Evolutionary conservation across 2,888 invertebrate species (phyloP).

Genomic region (Scrobipalpa atriplicella): DNA sequence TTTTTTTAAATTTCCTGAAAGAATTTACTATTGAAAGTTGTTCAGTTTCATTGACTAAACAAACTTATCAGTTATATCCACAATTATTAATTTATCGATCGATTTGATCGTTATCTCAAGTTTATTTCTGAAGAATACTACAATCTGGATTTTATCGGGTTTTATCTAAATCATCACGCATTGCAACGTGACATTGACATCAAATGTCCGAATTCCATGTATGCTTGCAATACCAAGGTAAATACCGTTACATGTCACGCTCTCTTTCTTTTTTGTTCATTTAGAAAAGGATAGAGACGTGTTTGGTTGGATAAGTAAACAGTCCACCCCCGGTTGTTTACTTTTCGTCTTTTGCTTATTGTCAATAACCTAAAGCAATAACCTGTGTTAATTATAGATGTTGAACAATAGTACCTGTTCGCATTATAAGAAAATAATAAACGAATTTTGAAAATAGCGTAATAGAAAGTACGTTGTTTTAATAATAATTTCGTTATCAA

Average conservation of each 20-base stretch:
- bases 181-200: slow-evolving; percentile 43
- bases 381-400: neutral
- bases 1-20: too few species aligned
- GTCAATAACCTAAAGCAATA: neutral
- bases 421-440: neutral
- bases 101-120: neutral
- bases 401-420: neutral
- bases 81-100: neutral
- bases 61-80: too few species aligned
- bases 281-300: neutral
- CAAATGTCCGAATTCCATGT: slow-evolving; percentile 21
- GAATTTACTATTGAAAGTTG: too few species aligned
- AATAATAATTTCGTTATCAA: too few species aligned
- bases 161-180: slow-evolving; percentile 47
- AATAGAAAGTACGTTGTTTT: too few species aligned
- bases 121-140: neutral
- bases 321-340: slow-evolving; percentile 3
- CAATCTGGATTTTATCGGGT: slow-evolving; percentile 15
- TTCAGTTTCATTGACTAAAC: too few species aligned
- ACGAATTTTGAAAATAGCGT: neutral
- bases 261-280: neutral
- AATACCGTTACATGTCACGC: slow-evolving; percentile 17
- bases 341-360: neutral
- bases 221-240: slow-evolving; percentile 10
- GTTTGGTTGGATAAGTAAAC: slow-evolving; percentile 18